Evolutionary conservation across 1,140 invertebrate species (phyloP), one percentile per base, ranked within the genome.

Genomic region (Hyposmocoma kahamanoa): DNA sequence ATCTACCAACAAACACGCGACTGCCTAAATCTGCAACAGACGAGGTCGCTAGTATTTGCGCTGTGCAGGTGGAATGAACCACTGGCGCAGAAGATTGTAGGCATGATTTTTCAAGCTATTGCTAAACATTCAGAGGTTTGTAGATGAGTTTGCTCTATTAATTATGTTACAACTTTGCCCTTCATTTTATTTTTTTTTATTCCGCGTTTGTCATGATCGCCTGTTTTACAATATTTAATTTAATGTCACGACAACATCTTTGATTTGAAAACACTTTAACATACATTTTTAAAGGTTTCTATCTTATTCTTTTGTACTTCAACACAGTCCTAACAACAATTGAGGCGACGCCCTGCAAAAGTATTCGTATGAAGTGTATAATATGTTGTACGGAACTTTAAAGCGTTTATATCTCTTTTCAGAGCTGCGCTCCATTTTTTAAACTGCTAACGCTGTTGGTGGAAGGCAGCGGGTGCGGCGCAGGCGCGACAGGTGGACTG

Each of bases 1-100:
- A 85, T 98, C 17, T 95, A 96, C 78, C 96, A 97, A 81, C 96
- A 98, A 89, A 97, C 97, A 39, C 92, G 95, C 59, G 97, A 98
- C 77, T 93, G 93, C 59, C 94, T 98, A 46, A 98, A 97, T 86
- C 86, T 97, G 22, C 92, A 96, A 66, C 96, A 97, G 81, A 97
- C 96, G 2, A 91, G 94, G 55, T 96, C 96, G 77, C 88, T 98
- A 21, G 96, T 98, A 50, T 96, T 96, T 76, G 96, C 95, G 18
- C 87, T 98, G 15, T 96, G 94, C 62, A 91, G 95, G 19, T 97
- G 94, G 90, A 96, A 97, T 81, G 95, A 97, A 56, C 88, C 92
- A 54, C 82, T 97, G 15, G 96, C 96, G 20, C 90, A 92, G 55
- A 92, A 93, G 67, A 95, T 97, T 32, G 91, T 97, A 24, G 90